Percentiles rank a stretch among this genome's conserved stretches.
phyloP scores from a whole-genome alignment of 2,888 invertebrate species.

The Drosophila neutralis region DNA sequence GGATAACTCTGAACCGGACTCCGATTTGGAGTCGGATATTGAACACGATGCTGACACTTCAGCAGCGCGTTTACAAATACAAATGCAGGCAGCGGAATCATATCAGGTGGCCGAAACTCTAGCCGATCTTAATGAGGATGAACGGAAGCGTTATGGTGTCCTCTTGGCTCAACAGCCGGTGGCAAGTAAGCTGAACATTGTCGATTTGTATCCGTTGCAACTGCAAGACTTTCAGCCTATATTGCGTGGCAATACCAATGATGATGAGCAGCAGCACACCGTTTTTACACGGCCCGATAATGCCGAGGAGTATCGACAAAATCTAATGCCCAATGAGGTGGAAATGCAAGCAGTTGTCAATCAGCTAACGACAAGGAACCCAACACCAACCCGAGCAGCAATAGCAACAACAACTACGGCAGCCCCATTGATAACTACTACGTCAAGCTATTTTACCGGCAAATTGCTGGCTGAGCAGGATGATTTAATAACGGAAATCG shows the following conservation, averaged over 20 bases:
- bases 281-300: conserved; percentile 66
- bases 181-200: conserved; percentile 82
- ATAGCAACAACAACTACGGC: conserved; percentile 21
- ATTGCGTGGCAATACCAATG: conserved; percentile 61
- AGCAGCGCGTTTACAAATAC: conserved; percentile 54
- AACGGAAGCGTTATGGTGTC: conserved; percentile 55
- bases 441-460: conserved; percentile 79
- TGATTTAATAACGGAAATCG: conserved; percentile 84
- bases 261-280: conserved; percentile 74
- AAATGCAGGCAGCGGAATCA: conserved; percentile 73
- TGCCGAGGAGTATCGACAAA: conserved; percentile 66
- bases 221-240: conserved; percentile 78
- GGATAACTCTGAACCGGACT: conserved; percentile 2
- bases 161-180: conserved; percentile 64
- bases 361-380: conserved; percentile 9
- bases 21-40: conserved; percentile 1
- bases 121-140: conserved; percentile 66
- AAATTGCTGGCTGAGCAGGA: conserved; percentile 83
- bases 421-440: conserved; percentile 29
- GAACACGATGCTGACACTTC: conserved; percentile 4
- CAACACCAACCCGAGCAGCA: not conserved
- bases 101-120: conserved; percentile 74
- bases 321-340: conserved; percentile 78
- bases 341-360: conserved; percentile 38
- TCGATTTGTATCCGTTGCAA: conserved; percentile 83